A percentile compares a stretch with the other conserved stretches of the same genome.
phyloP scores from a whole-genome alignment of 53 echinoderm and acorn worm species.

The Holothuria scabra region DNA sequence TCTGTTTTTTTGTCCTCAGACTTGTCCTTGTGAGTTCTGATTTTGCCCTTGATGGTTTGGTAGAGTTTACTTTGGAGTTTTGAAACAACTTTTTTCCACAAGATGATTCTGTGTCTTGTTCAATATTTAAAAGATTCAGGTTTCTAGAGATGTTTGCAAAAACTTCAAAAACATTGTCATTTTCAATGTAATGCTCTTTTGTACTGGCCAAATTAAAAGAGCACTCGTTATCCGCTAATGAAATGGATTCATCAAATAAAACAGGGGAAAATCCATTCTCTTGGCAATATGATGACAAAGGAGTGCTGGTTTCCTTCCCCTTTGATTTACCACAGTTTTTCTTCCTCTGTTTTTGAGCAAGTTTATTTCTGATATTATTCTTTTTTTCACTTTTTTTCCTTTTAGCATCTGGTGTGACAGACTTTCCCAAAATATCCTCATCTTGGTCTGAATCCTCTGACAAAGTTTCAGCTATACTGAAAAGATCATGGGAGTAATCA shows the following conservation, averaged over 20 bases:
- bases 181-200: background rate
- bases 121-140: background rate
- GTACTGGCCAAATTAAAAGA: background rate
- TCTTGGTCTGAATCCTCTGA: no score
- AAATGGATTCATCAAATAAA: background rate
- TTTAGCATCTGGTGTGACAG: slow-evolving; percentile 11
- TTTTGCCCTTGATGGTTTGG: no score
- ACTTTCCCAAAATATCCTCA: no score
- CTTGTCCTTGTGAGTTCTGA: no score
- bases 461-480: no score
- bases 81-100: background rate
- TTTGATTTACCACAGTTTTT: no score
- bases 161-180: slow-evolving; percentile 13
- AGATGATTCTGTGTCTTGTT: background rate
- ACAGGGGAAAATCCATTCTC: background rate
- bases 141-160: background rate
- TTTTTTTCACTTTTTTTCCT: background rate
- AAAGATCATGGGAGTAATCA: no score
- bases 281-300: slow-evolving; percentile 18
- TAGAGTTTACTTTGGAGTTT: no score
- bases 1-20: no score
- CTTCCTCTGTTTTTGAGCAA: background rate
- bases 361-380: background rate
- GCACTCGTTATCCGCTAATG: background rate
- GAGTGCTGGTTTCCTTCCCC: slow-evolving; percentile 14